phyloP scores from a whole-genome alignment of 23 tunicate genomes.

The Styela plicata region DNA sequence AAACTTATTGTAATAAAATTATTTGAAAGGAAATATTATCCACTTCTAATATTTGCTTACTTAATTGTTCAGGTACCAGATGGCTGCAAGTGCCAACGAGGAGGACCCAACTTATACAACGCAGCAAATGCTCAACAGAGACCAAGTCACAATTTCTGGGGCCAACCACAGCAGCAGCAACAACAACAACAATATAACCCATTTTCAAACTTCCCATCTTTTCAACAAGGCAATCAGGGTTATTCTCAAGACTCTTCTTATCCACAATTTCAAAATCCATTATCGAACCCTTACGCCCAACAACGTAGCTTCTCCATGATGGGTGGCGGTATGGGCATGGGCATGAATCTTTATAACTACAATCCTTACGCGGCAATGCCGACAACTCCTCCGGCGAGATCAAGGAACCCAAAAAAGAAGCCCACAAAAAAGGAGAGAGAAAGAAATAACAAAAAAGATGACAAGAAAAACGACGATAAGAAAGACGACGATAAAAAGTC shows the following conservation, averaged over 20 bases:
- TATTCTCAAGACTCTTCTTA: neutral
- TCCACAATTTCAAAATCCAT: neutral
- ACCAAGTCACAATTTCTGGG: neutral
- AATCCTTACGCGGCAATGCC: neutral
- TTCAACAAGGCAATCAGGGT: neutral
- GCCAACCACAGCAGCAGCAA: neutral
- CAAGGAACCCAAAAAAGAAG: neutral
- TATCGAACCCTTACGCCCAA: neutral
- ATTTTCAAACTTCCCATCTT: neutral
- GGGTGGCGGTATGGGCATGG: neutral
- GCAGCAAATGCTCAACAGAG: neutral
- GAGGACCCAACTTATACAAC: neutral
- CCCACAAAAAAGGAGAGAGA: neutral
- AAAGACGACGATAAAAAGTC: neutral
- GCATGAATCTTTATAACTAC: no score
- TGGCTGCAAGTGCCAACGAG: neutral
- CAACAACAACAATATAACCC: neutral
- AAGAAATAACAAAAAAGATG: neutral
- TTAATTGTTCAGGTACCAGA: neutral
- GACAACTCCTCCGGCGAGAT: neutral
- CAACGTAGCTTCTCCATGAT: neutral
- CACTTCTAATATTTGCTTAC: no score
- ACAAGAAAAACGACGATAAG: neutral
- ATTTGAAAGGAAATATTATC: no score
- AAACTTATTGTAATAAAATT: no score